phyloP scores from a whole-genome alignment of 1,140 invertebrate species.

The Drosophila paulistorum region DNA sequence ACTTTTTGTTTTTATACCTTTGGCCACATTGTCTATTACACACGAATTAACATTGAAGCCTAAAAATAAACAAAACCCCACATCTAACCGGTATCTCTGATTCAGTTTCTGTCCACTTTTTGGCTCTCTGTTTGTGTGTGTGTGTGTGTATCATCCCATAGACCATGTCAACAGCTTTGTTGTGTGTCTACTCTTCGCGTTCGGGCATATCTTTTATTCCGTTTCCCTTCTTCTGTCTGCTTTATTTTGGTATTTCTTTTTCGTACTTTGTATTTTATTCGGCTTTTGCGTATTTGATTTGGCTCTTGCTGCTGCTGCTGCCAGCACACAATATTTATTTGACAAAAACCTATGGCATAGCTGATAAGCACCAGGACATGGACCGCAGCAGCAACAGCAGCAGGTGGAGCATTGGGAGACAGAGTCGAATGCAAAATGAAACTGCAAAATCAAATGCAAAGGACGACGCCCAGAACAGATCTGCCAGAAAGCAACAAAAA shows the following conservation, averaged over 20 bases:
- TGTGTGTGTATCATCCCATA: constrained; percentile 1
- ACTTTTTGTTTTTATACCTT: constrained; percentile 15
- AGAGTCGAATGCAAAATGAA: constrained; percentile 4
- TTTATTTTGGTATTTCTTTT: constrained; percentile 21
- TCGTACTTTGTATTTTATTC: constrained; percentile 20
- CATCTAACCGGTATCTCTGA: constrained; percentile 31
- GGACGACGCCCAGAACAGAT: neutral
- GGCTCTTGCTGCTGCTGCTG: constrained; percentile 14
- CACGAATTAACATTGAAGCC: constrained; percentile 53
- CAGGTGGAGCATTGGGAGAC: neutral
- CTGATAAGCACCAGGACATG: constrained; percentile 42
- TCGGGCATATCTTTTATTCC: constrained; percentile 38
- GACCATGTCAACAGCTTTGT: constrained; percentile 53
- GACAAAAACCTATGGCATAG: constrained; percentile 49
- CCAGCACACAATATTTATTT: constrained; percentile 49
- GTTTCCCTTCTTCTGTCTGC: constrained; percentile 34
- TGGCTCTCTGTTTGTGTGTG: neutral
- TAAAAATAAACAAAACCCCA: constrained; percentile 43
- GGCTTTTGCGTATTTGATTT: constrained; percentile 25
- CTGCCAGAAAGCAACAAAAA: neutral
- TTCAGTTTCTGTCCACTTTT: constrained; percentile 1
- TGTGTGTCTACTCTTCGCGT: constrained; percentile 3
- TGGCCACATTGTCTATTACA: constrained; percentile 58
- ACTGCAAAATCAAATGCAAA: constrained; percentile 12
- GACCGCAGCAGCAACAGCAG: neutral